phyloP scores from a whole-genome alignment of 2,113 vertebrate species.

The Electrona antarctica region DNA sequence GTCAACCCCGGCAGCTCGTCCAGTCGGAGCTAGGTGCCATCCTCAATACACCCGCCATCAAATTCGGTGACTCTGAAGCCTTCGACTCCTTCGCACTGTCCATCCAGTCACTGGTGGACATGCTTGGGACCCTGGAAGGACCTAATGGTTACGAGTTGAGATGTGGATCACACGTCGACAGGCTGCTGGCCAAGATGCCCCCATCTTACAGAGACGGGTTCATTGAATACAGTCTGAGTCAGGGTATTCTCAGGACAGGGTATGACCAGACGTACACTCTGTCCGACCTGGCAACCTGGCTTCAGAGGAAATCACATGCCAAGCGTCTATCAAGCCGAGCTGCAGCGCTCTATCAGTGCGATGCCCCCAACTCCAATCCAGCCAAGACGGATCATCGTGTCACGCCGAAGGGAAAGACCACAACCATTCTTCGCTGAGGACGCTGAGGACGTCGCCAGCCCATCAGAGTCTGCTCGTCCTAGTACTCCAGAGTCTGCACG shows the following conservation, averaged over 20 bases:
- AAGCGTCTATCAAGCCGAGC: not conserved
- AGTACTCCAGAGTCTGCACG: too few species aligned
- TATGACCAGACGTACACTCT: slow-evolving; percentile 11
- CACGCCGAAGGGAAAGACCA: too few species aligned
- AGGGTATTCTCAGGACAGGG: slow-evolving; percentile 1
- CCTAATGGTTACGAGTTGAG: slow-evolving; percentile 21
- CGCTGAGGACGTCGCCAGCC: too few species aligned
- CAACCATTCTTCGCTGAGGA: too few species aligned
- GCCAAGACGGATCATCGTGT: not conserved
- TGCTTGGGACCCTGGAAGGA: slow-evolving; percentile 20
- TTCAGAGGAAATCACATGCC: slow-evolving; percentile 27
- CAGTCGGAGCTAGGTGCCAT: slow-evolving; percentile 8
- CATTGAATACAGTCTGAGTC: too few species aligned
- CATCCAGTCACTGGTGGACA: slow-evolving; percentile 14
- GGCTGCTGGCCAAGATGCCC: slow-evolving; percentile 19
- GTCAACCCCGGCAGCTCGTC: slow-evolving; percentile 12
- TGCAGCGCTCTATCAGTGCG: too few species aligned
- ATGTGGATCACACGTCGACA: slow-evolving; percentile 25
- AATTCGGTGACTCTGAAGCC: slow-evolving; percentile 5
- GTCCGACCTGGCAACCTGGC: slow-evolving; percentile 12
- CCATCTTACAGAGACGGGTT: not conserved
- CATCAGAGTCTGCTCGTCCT: too few species aligned
- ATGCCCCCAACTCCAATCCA: not conserved
- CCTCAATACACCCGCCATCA: not conserved
- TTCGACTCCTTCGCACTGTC: slow-evolving; percentile 17